Evolutionary conservation across 2,113 vertebrate species (phyloP), one percentile per base, ranked within the genome.

Genomic region (Festucalex cinctus): DNA sequence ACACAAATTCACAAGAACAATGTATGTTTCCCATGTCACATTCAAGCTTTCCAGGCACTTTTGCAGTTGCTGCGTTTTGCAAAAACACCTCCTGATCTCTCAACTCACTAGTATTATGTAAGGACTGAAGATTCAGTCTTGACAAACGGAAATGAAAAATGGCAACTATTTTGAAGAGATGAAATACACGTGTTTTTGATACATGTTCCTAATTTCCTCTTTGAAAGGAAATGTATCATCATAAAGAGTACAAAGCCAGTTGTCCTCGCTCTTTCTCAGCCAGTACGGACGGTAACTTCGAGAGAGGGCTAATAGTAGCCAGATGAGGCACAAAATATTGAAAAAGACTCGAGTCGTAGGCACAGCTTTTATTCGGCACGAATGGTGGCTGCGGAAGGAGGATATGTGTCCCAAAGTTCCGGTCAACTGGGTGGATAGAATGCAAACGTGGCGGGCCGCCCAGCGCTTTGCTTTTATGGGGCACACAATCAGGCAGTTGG

Each of bases 371-470:
- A 70, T 74, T 43, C 70, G 76, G 81, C 78, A 76, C 68, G 82
- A 85, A 86, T 80, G 72, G 81, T 74, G 87, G 85, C 78, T 82
- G 75, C 73, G 86, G 76, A 63, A 36, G 70, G 71, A 78, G 76
- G 65, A 76, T 74, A 61, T 65, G 74, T 76, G 76, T 83, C 79
- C 79, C 36, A 6, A 65, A 28, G 78, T 83, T 87, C 79, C 82
- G 81, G 75, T 86, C 71, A 75, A 61, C 74, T 78, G 63, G 54
- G 39, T 83, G 72, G 63, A 72, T 63, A 84, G 75, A 88, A 85
- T 83, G 77, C 69, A 72, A 65, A 65, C 5, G 8, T 81, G 80
- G 82, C 79, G 1, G 10, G 12, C 37, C 70, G 76, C 82, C 82
- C 69, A 61, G 74, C 65, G 74, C 64, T 54, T 49, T 41, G 65